Conservation (phyloP, 1,140 invertebrate species). For the Neuroterus valhalla region DNA sequence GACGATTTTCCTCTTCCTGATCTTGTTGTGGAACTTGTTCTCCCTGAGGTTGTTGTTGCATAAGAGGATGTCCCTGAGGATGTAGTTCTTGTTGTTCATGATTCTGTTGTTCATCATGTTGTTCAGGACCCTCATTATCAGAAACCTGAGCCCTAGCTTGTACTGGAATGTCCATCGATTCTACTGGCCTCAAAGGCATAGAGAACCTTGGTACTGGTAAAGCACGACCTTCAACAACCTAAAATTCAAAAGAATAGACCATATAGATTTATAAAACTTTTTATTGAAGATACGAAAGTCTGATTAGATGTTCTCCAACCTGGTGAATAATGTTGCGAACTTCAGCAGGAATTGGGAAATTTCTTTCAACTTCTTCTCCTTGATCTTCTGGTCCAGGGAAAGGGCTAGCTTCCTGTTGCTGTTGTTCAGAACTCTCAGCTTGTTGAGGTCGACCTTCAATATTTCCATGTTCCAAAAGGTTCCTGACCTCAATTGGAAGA, state of each 20-base stretch:
- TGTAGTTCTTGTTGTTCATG: slow-evolving; percentile 52
- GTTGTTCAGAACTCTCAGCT: slow-evolving; percentile 57
- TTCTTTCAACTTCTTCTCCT: slow-evolving; percentile 63
- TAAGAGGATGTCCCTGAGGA: slow-evolving; percentile 57
- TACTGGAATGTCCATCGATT: slow-evolving; percentile 66
- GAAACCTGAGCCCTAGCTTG: slow-evolving; percentile 64
- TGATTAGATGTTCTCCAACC: slow-evolving; percentile 44
- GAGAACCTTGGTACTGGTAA: slow-evolving; percentile 64
- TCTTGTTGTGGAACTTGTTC: slow-evolving; percentile 52
- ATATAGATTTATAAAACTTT: not conserved
- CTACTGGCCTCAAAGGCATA: slow-evolving; percentile 60
- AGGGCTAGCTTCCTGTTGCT: slow-evolving; percentile 63
- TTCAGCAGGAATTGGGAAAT: slow-evolving; percentile 65
- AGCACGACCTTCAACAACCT: slow-evolving; percentile 66
- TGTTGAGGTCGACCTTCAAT: slow-evolving; percentile 64
- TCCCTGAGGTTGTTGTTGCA: slow-evolving; percentile 55
- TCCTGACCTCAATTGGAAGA: slow-evolving; percentile 67
- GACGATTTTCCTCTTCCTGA: slow-evolving; percentile 72
- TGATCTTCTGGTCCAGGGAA: slow-evolving; percentile 63
- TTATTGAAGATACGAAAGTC: not conserved
- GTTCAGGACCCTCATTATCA: slow-evolving; percentile 53
- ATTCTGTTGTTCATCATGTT: slow-evolving; percentile 66
- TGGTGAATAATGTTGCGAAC: slow-evolving; percentile 69
- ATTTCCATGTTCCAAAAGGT: slow-evolving; percentile 68
- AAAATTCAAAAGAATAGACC: not conserved